A percentile compares a stretch with the other conserved stretches of the same genome.
Evolutionary conservation across 2,797 vertebrate genomes (phyloP).

Genomic region (Oreochromis mossambicus): DNA sequence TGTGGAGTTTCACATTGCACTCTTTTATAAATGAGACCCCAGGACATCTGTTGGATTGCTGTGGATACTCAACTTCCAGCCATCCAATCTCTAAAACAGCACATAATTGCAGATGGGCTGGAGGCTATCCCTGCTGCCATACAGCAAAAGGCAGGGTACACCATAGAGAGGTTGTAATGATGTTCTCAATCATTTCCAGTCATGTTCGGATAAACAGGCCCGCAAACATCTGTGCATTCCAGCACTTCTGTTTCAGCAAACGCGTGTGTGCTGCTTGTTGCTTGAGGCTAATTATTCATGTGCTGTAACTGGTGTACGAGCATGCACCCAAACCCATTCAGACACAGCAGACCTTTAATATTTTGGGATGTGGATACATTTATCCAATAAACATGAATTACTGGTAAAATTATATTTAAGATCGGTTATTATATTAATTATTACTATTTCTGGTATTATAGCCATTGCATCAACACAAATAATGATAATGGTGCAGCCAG

Average conservation of each 20-base stretch:
- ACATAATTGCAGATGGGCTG: neutral
- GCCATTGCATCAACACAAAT: neutral
- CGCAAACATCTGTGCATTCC: neutral
- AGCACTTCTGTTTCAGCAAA: neutral
- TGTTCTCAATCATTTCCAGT: neutral
- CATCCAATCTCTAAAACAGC: neutral
- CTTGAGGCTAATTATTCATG: neutral
- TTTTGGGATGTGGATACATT: neutral
- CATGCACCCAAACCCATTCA: neutral
- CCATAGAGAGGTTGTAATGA: neutral
- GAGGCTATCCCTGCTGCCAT: neutral
- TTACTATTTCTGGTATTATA: neutral
- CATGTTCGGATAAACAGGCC: neutral
- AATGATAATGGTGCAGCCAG: neutral
- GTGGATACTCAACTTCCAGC: neutral
- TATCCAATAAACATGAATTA: neutral
- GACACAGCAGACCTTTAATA: neutral
- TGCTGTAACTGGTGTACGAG: neutral
- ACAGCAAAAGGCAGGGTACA: neutral
- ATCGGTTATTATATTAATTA: neutral
- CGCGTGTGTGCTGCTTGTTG: neutral
- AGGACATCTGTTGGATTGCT: neutral
- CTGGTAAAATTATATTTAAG: neutral
- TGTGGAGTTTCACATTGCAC: neutral
- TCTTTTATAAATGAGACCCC: neutral